These are phyloP conservation scores for Plectropomus leopardus DNA, from an alignment of 2,113 vertebrate genomes.

Conservation along the genomic window DNA sequence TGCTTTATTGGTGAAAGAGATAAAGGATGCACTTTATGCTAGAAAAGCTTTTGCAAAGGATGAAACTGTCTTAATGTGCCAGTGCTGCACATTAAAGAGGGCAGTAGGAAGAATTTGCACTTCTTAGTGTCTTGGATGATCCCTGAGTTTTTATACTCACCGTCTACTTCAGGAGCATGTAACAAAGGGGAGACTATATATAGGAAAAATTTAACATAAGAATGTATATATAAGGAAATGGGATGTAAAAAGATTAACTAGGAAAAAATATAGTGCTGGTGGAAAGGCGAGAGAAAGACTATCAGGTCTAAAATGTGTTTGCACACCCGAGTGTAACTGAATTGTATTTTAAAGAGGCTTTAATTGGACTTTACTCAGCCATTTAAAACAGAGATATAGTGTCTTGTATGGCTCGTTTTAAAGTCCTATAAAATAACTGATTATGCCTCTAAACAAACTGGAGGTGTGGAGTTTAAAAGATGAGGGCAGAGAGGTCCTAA, in stretches of 20 bases:
- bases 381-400: too few relatives aligned
- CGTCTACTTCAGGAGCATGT: background rate
- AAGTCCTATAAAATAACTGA: too few relatives aligned
- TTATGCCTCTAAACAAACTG: too few relatives aligned
- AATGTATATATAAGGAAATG: background rate
- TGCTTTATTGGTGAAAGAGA: constrained; percentile 2
- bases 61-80: constrained; percentile 1
- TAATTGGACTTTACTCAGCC: too few relatives aligned
- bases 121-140: constrained; percentile 20
- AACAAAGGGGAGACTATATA: constrained; percentile 13
- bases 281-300: background rate
- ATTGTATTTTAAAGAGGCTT: too few relatives aligned
- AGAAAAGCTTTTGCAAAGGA: constrained; percentile 5
- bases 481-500: too few relatives aligned
- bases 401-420: too few relatives aligned
- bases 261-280: background rate
- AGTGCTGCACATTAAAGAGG: background rate
- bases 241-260: background rate
- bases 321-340: background rate
- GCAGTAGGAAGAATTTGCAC: constrained; percentile 4
- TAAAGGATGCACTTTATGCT: constrained; percentile 14
- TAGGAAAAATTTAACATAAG: background rate
- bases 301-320: background rate
- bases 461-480: too few relatives aligned
- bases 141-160: background rate